Conservation (phyloP, 1,140 invertebrate genomes). For the Rhizoglyphus robini region DNA sequence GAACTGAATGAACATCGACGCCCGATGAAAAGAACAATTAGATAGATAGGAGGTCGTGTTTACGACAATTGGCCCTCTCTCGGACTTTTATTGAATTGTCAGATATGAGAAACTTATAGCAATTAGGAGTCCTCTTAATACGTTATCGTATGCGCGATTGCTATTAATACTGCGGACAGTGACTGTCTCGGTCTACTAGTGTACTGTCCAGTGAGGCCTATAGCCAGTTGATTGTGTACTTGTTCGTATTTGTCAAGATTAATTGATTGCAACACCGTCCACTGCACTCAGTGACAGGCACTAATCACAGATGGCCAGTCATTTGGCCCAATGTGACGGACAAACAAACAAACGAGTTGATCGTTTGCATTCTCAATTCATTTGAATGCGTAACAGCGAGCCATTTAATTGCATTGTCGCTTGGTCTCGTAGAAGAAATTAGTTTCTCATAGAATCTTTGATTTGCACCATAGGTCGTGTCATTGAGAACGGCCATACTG, state of each 20-base stretch:
- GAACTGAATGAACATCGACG: conserved; percentile 8
- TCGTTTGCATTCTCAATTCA: neutral
- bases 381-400: neutral
- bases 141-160: neutral
- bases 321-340: neutral
- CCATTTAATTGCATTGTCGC: conserved; percentile 3
- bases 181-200: no score
- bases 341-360: conserved; percentile 10
- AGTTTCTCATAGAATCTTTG: conserved; percentile 8
- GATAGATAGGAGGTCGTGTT: conserved; percentile 11
- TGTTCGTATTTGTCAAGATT: conserved; percentile 2
- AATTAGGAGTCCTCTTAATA: neutral
- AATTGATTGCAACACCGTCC: conserved; percentile 11
- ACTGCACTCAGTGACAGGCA: neutral
- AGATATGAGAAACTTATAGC: conserved; percentile 5
- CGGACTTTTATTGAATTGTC: neutral
- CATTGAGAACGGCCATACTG: neutral
- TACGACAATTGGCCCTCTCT: neutral
- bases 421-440: neutral
- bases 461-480: neutral
- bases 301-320: conserved; percentile 6
- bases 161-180: neutral
- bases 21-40: conserved; percentile 12
- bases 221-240: no score
- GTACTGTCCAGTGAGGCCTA: no score